Conservation (phyloP, 2,113 vertebrate species). For the Nycticryphes semicollaris region DNA sequence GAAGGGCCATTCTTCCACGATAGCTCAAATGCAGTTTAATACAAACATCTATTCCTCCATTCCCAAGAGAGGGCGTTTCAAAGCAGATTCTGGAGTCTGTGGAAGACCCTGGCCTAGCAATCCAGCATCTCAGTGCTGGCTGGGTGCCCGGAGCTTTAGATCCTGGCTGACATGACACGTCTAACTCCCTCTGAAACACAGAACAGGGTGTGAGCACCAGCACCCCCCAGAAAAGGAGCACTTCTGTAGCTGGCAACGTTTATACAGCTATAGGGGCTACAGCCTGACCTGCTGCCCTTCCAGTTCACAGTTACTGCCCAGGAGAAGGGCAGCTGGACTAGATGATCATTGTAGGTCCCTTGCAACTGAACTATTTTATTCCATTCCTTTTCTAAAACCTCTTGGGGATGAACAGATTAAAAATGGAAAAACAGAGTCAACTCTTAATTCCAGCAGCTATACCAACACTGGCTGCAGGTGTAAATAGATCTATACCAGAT, state of each 20-base stretch:
- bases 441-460: not conserved
- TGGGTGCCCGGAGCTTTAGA: not conserved
- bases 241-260: not conserved
- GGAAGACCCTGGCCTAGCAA: not conserved
- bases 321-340: not conserved
- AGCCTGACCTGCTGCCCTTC: not conserved
- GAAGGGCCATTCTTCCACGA: not conserved
- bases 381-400: not conserved
- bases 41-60: not conserved
- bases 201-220: not conserved
- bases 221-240: not conserved
- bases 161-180: not conserved
- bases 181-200: not conserved
- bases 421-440: not conserved
- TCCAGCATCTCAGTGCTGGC: fast-evolving
- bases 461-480: not conserved
- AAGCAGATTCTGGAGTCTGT: not conserved
- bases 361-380: not conserved
- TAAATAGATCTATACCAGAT: not conserved
- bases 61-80: not conserved
- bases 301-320: not conserved
- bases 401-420: not conserved
- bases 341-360: not conserved
- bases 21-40: not conserved
- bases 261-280: not conserved